Evolutionary conservation across 2,888 invertebrate genomes (phyloP).

Genomic region (Drosophila pseudotakahashii): DNA sequence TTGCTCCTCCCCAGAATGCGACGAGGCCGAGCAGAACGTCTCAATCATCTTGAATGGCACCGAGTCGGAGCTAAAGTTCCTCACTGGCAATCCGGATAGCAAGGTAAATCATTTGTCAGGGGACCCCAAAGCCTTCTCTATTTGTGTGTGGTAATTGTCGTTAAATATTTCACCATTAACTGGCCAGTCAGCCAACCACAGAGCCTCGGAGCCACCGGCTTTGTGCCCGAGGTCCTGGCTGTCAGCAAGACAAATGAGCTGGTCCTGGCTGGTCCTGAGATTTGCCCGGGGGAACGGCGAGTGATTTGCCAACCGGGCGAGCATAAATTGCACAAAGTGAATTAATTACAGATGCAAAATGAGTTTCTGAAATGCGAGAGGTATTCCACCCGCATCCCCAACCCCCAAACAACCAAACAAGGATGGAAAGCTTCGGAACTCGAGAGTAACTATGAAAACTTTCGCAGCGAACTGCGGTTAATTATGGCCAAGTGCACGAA

Average conservation of each 20-base stretch:
- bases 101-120: conserved; percentile 80
- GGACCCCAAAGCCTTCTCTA: conserved; percentile 7
- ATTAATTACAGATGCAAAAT: conserved; percentile 64
- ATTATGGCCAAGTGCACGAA: conserved; percentile 34
- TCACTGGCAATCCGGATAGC: conserved; percentile 85
- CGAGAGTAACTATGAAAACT: conserved; percentile 12
- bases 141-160: conserved; percentile 63
- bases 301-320: conserved; percentile 51
- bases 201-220: conserved; percentile 3
- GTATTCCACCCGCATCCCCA: background rate
- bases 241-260: conserved; percentile 59
- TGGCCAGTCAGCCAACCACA: conserved; percentile 20
- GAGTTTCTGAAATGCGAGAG: conserved; percentile 16
- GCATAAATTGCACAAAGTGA: conserved; percentile 53
- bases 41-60: conserved; percentile 96
- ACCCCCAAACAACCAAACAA: conserved; percentile 6
- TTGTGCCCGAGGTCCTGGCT: conserved; percentile 1
- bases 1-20: conserved; percentile 86
- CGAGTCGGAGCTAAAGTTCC: conserved; percentile 95
- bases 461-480: conserved; percentile 36
- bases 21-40: conserved; percentile 92
- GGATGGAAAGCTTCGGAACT: background rate
- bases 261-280: conserved; percentile 43
- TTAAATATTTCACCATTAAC: conserved; percentile 62
- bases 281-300: conserved; percentile 21